Percentiles rank a stretch among this genome's conserved stretches.
phyloP scores from a whole-genome alignment of 2,113 vertebrate genomes.

The Heterotilapia buettikoferi region DNA sequence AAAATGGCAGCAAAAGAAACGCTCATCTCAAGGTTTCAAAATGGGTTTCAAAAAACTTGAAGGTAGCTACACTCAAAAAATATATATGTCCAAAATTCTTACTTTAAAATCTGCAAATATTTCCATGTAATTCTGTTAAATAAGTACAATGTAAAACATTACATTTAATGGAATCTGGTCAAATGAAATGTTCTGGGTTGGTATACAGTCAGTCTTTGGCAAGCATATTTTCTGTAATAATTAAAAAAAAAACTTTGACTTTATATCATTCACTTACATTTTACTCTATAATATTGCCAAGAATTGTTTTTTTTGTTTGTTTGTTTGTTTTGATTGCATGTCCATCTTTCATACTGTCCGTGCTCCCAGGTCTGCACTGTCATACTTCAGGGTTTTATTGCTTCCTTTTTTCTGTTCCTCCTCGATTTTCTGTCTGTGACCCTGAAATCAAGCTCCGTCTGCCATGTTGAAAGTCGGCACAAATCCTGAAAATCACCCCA shows the following conservation, averaged over 20 bases:
- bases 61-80: background rate
- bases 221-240: background rate
- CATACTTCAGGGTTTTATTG: background rate
- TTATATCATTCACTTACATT: background rate
- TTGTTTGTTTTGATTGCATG: background rate
- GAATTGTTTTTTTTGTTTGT: rapidly evolving
- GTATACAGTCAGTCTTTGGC: background rate
- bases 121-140: background rate
- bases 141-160: background rate
- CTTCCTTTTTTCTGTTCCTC: background rate
- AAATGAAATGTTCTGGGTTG: background rate
- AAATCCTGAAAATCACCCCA: background rate
- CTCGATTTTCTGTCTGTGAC: background rate
- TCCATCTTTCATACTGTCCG: background rate
- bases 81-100: background rate
- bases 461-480: background rate
- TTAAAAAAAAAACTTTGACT: background rate
- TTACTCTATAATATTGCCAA: background rate
- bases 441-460: background rate
- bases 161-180: background rate
- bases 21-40: background rate
- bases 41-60: background rate
- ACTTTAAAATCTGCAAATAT: background rate
- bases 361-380: background rate
- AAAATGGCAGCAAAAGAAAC: background rate